Evolutionary conservation across 2,888 invertebrate genomes (phyloP), one percentile per base, ranked within the genome.

Genomic region (Lamproptera curius): DNA sequence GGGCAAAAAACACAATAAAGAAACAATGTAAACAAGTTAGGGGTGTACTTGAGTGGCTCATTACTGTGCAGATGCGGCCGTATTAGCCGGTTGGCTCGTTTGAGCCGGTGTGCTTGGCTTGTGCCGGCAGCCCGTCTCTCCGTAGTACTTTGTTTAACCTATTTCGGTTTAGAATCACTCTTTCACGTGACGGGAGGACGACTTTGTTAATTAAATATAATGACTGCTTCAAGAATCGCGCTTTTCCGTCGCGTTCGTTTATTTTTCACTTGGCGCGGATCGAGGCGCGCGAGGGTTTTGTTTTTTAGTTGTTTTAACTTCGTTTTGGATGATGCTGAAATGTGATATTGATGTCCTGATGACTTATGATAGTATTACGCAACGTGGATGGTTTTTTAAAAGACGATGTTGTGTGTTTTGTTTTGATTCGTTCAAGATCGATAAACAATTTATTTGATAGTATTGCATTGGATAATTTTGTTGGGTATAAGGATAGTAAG

Each of bases 1-100:
- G 73, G 73, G 78, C 69, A 82, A 85, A 85, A 86, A 86, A 84
- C 85, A 85, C 85, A 87, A 87, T 87, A 87, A 87, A 86, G 86
- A 83, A 74, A 86, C 86, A 85, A 82, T 85, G 87, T 86, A 87
- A 86, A 87, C 87, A 87, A 84, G 86, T 86, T 86, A 86, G 73
- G 73, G 49, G 78, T 65, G 84, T 82, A 84, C 86, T 86, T 84
- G 86, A 86, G 87, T 78, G 75, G 85, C 86, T 87, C 86, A 87
- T 87, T 86, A 87, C 73, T 70, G 59, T 65, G 76, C 76, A 81
- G 85, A 84, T 83, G 80, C 80, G 76, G 65, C 61, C 62, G 79
- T 75, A 81, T 84, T 83, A 83, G 82, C 70, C 70, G 73, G 66
- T 64, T 74, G 66, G 71, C 63, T 65, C 68, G 71, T 65, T 70